A percentile compares a stretch with the other conserved stretches of the same genome.
phyloP scores from a whole-genome alignment of 2,888 invertebrate genomes.

The Rhagonycha lutea region DNA sequence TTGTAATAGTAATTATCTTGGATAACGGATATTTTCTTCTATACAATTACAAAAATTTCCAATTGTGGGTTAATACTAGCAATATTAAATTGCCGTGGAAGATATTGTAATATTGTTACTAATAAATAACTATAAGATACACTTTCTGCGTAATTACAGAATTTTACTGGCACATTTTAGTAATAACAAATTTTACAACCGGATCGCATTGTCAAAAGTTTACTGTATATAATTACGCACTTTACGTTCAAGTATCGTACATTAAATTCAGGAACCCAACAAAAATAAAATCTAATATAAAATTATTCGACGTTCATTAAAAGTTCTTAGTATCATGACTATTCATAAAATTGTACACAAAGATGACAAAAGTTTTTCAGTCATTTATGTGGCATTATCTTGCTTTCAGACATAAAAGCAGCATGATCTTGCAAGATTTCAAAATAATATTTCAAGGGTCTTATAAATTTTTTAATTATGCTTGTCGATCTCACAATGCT shows the following conservation, averaged over 20 bases:
- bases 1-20: no score
- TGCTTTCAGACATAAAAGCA: neutral
- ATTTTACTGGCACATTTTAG: neutral
- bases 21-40: neutral
- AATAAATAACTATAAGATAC: neutral
- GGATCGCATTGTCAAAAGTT: neutral
- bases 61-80: neutral
- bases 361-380: neutral
- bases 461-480: neutral
- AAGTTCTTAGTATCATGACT: neutral
- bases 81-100: neutral
- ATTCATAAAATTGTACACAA: neutral
- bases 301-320: neutral
- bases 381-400: neutral
- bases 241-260: neutral
- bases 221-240: neutral
- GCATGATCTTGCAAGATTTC: neutral
- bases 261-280: neutral
- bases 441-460: neutral
- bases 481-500: neutral
- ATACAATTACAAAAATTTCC: neutral
- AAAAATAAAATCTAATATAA: neutral
- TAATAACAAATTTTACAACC: neutral
- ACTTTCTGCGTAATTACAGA: no score
- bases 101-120: neutral